Percentiles rank a stretch among this genome's conserved stretches.
Conservation (phyloP, 2,797 vertebrate genomes). For the Notolabrus celidotus region DNA sequence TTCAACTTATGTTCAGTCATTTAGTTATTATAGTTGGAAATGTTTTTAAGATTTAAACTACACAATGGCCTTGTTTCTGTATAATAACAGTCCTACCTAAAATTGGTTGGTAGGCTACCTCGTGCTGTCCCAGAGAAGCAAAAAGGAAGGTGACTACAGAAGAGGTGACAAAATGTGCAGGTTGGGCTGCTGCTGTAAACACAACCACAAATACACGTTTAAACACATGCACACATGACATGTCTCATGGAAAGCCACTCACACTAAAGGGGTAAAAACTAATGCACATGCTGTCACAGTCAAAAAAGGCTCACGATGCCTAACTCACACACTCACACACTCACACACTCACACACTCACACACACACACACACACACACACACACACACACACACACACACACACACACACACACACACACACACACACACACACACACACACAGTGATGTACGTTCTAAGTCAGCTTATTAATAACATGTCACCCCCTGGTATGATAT, state of each 20-base stretch:
- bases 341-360: no score
- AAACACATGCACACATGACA: neutral
- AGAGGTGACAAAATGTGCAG: slow-evolving; percentile 5
- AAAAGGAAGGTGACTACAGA: neutral
- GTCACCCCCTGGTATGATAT: neutral
- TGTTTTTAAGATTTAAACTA: no score
- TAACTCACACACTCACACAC: neutral
- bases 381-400: slow-evolving; percentile 5
- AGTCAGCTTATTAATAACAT: slow-evolving; percentile 21
- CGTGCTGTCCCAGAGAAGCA: no score
- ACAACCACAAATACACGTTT: neutral
- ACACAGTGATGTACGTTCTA: slow-evolving; percentile 5
- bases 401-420: neutral
- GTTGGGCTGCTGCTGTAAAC: neutral
- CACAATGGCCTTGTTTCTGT: no score
- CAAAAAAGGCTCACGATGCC: no score
- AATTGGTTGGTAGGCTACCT: no score
- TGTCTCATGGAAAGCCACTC: slow-evolving; percentile 1
- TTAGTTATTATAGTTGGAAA: no score
- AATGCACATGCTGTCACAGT: neutral
- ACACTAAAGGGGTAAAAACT: neutral
- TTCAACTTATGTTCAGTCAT: no score
- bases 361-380: slow-evolving; percentile 1
- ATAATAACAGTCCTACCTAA: no score
- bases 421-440: slow-evolving; percentile 3